Base-by-base conservation (phyloP, 2,888 invertebrate species). In the Cantharis rustica region DNA sequence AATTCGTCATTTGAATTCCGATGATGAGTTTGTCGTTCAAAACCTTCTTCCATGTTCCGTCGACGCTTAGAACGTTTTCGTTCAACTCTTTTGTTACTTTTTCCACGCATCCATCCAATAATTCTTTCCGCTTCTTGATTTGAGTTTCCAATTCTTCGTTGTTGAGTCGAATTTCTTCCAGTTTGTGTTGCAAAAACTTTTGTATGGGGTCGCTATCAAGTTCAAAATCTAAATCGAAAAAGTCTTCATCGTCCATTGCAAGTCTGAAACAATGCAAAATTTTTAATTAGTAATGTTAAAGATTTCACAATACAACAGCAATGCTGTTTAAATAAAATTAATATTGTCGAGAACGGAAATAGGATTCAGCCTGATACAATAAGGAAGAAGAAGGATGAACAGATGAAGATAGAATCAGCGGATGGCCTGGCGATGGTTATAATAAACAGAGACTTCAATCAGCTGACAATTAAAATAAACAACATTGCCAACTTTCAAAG, bases 21-120 rank as follows among this genome's bases (percentile, higher is more conserved):
- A 87, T 31, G n/a, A 84, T 76, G 80, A 80, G 84, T 31, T 81
- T 82, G 0, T 79, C 79, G 76, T 84, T 82, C 68, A 81, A 81
- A 61, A 81, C 80, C 72, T 81, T 83, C 47, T 81, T 84, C 84
- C 85, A 86, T 10, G 76, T 68, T 11, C 72, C 66, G 10, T 20
- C 47, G 9, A 82, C 68, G 74, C 75, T 63, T 0, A 79, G 16
- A 0, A 66, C 47, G 23, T 77, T 71, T 61, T 76, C 68, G 16
- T 20, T 27, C 26, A 66, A 68, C 68, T 63, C 61, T 17, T 66
- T 64, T 5, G 69, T 27, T 1, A 72, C 61, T 47, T 68, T 71
- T 16, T 68, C 27, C 7, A 74, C 47, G 20, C 75, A 78, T 16
- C 74, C 71, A 4, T 47, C 27, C 10, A 79, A 17, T 16, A 82